Conservation (phyloP, 2,797 vertebrate genomes). For the Bovichtus variegatus region DNA sequence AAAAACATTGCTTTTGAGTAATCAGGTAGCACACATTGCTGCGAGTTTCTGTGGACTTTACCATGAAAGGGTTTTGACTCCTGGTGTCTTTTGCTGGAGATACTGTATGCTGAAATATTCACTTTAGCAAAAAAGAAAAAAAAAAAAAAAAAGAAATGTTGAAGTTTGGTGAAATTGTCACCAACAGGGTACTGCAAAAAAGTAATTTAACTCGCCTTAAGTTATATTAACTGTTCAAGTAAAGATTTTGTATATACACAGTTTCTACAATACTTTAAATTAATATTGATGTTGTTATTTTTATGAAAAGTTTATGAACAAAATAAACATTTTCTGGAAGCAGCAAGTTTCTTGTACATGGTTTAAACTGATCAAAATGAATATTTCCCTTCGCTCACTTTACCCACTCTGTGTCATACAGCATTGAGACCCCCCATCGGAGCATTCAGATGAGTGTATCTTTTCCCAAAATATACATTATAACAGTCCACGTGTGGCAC, state of each 20-base stretch:
- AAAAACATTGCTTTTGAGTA: constrained; percentile 85
- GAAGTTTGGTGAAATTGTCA: constrained; percentile 80
- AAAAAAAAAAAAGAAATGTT: constrained; percentile 26
- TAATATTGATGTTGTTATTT: constrained; percentile 91
- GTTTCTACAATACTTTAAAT: constrained; percentile 89
- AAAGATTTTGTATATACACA: constrained; percentile 86
- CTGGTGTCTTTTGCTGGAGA: constrained; percentile 65
- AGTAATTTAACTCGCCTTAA: constrained; percentile 87
- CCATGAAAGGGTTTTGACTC: constrained; percentile 64
- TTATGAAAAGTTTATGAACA: constrained; percentile 90
- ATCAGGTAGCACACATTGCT: constrained; percentile 90
- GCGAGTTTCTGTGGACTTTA: constrained; percentile 81
- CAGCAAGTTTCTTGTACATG: constrained; percentile 63
- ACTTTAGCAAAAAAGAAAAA: constrained; percentile 65
- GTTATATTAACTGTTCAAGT: constrained; percentile 89
- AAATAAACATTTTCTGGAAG: constrained; percentile 88
- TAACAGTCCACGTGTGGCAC: constrained; percentile 64
- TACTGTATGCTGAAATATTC: constrained; percentile 74
- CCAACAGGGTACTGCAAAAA: constrained; percentile 80
- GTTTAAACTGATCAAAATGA: constrained; percentile 41
- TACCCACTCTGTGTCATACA: constrained; percentile 27
- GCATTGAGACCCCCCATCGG: constrained; percentile 5
- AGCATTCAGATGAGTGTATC: constrained; percentile 48
- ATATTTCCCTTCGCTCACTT: background rate
- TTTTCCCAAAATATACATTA: constrained; percentile 66